A percentile compares a stretch with the other conserved stretches of the same genome.
These are phyloP conservation scores for Ceyx cyanopectus DNA, from an alignment of 2,113 vertebrate species.

Conservation along the genomic window DNA sequence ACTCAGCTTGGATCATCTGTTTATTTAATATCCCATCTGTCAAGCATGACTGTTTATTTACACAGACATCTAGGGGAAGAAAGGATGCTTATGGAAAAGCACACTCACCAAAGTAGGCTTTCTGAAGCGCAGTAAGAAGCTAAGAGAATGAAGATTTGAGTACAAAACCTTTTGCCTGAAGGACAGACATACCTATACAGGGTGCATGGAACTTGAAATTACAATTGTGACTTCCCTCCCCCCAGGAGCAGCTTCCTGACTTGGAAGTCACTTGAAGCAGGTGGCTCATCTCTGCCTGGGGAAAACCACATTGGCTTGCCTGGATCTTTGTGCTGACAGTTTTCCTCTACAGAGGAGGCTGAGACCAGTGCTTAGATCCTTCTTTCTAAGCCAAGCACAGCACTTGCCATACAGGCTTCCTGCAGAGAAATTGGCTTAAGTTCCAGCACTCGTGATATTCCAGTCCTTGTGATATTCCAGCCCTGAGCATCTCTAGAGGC, in stretches of 20 bases:
- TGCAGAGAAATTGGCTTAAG: neutral
- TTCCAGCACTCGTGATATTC: neutral
- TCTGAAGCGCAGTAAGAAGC: neutral
- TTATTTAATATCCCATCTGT: constrained; percentile 4
- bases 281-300: neutral
- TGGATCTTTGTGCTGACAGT: neutral
- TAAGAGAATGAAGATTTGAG: neutral
- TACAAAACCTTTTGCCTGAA: neutral
- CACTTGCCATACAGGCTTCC: neutral
- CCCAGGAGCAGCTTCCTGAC: neutral
- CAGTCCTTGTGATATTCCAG: neutral
- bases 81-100: neutral
- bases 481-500: neutral
- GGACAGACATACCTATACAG: neutral
- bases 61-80: neutral
- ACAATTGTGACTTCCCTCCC: neutral
- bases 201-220: neutral
- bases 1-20: neutral
- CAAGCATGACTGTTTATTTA: neutral
- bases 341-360: neutral
- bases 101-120: neutral
- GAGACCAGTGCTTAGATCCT: neutral
- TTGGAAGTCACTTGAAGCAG: neutral
- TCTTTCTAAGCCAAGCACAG: neutral
- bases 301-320: neutral